A percentile compares a stretch with the other conserved stretches of the same genome.
phyloP scores from a whole-genome alignment of 2,113 vertebrate species.

The Neodon shergylaensis region DNA sequence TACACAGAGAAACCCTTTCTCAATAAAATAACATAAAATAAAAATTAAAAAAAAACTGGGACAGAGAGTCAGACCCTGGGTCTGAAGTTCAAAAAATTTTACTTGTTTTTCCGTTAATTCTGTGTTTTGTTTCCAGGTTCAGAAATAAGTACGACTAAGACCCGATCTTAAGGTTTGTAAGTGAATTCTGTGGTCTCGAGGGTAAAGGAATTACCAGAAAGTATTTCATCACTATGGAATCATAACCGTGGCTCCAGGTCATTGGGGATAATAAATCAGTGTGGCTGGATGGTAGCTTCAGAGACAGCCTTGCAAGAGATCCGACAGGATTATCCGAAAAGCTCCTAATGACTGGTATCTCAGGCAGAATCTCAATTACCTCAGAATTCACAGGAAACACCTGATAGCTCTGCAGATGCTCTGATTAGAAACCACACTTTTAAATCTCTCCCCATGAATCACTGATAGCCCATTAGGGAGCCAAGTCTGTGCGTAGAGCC shows the following conservation, averaged over 20 bases:
- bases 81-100: neutral
- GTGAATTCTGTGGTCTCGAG: constrained; percentile 71
- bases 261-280: constrained; percentile 78
- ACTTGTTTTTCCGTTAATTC: neutral
- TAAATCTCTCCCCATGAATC: constrained; percentile 63
- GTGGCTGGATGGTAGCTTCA: constrained; percentile 62
- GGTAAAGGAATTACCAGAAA: constrained; percentile 79
- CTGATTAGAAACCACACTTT: constrained; percentile 72
- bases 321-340: constrained; percentile 68
- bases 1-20: neutral
- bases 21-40: neutral
- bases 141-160: constrained; percentile 58
- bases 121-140: constrained; percentile 50
- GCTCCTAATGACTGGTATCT: constrained; percentile 69
- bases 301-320: constrained; percentile 51
- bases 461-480: constrained; percentile 44
- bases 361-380: constrained; percentile 67
- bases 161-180: constrained; percentile 56
- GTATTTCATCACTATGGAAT: constrained; percentile 80
- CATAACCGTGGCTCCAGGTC: constrained; percentile 76
- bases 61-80: neutral
- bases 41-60: neutral
- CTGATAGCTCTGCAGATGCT: constrained; percentile 60
- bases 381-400: constrained; percentile 67
- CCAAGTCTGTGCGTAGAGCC: constrained; percentile 30